A percentile compares a stretch with the other conserved stretches of the same genome.
Conservation (phyloP, 1,140 invertebrate species). For the Sesamia nonagrioides region DNA sequence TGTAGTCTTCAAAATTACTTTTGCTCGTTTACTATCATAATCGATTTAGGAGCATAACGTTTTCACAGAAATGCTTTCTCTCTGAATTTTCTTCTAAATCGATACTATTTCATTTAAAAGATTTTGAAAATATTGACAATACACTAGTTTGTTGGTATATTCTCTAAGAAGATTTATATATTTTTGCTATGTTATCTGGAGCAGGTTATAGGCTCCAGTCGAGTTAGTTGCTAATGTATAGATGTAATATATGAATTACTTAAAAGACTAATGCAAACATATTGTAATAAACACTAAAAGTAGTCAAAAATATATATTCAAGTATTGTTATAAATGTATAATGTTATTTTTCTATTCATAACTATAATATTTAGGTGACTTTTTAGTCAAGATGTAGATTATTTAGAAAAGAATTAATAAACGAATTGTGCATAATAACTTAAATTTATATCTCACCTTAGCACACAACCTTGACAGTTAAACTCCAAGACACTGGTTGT, state of each 20-base stretch:
- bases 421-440: conserved; percentile 35
- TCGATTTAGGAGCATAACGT: background rate
- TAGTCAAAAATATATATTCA: conserved; percentile 12
- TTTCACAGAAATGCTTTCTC: background rate
- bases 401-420: conserved; percentile 15
- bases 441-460: background rate
- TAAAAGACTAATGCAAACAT: conserved; percentile 44
- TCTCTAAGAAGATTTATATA: conserved; percentile 22
- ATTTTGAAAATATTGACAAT: conserved; percentile 31
- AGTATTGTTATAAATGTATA: conserved; percentile 18
- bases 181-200: conserved; percentile 35
- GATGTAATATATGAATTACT: conserved; percentile 32
- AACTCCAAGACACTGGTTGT: no score
- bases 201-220: conserved; percentile 12
- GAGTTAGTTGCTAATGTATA: conserved; percentile 36
- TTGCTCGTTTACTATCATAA: background rate
- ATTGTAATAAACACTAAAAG: conserved; percentile 29
- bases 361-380: conserved; percentile 25
- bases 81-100: no score
- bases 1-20: background rate
- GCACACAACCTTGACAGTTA: no score
- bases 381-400: conserved; percentile 23
- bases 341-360: conserved; percentile 31
- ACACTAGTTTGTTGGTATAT: conserved; percentile 21
- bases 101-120: conserved; percentile 4